Evolutionary conservation across 2,113 vertebrate species (phyloP), one percentile per base, ranked within the genome.

Genomic region (Morone chrysops): DNA sequence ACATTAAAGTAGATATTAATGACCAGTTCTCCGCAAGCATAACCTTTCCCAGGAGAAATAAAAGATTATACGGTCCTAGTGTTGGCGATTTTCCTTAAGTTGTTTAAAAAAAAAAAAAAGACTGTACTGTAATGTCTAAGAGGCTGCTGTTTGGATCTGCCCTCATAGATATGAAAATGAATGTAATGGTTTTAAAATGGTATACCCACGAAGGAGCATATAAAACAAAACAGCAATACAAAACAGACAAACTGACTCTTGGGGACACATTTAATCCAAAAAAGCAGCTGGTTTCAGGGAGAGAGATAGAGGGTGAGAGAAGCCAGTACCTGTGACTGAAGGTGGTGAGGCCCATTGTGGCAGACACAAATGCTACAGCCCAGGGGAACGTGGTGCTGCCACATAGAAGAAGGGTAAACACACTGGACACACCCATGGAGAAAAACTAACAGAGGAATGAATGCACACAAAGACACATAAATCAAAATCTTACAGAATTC

Each of bases 241-340:
- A 67, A 68, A 59, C 20, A 81, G 25, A 68, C 51, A 68, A 48
- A 75, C 38, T 20, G 4, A 45, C 41, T 22, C 2, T 53, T 16
- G 25, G 13, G 13, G n/a, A 69, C 43, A 25, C 45, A 59, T 71
- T 61, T 13, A 50, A 70, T 47, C 45, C 50, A 25, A 63, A 41
- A 20, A 22, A 20, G 20, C 22, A 72, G 13, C 16, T 61, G 11
- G 9, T 20, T 22, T 66, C 11, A 70, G 48, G 6, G 25, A 0
- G 12, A 81, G 25, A 76, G n/a, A 57, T 4, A 53, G 7, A 61
- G 48, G 25, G 41, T 51, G 57, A 67, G 8, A 18, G 48, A 48
- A 62, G 71, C 11, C 63, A 36, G 81, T 82, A 99, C 98, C 98
- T 98, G 95, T 99, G 97, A 88, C 97, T 99, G 85, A 99, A 99